Base-by-base conservation (phyloP, 2,113 vertebrate genomes). In the Octodon degus region DNA sequence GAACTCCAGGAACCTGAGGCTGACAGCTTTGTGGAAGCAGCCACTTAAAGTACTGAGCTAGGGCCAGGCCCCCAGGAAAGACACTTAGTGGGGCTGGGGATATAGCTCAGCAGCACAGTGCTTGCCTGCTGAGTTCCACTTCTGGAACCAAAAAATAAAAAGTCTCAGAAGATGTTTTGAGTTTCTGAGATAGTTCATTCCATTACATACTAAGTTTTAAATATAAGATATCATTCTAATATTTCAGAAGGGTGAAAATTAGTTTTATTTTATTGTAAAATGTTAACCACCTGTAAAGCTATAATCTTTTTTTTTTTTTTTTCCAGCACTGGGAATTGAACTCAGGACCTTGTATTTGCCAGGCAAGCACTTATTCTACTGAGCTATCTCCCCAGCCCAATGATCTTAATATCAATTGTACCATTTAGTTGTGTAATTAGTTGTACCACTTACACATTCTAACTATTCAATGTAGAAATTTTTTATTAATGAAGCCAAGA, bases 231-330 rank as follows among this genome's bases (percentile, higher is more conserved):
- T 81, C 7, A 62, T 60, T 70, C 63, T 37, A 62, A 70, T 84
- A 58, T 77, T 84, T 77, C n/a, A 87, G n/a, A 85, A 92, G 19
- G 1, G 25, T 72, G 85, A 62, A 86, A 91, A 89, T 81, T 89
- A 89, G 12, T 34, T 62, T 92, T 63, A 55, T 77, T 92, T 83
- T 55, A 70, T 74, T 87, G 53, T 81, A 91, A 93, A 94, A 90
- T 43, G 11, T 91, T 82, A 74, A 79, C 53, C 55, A 76, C 5
- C 30, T 91, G 55, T 62, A 70, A 95, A 91, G 32, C 10, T 85
- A 65, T 90, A 65, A 79, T 53, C 50, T 50, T 50, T 50, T 50
- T 50, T 50, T 43, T 43, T 43, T 43, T 50, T 50, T 50, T 50
- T 11, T 11, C 50, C 11, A 12, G 50, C 11, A 50, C 50, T 2